A percentile compares a stretch with the other conserved stretches of the same genome.
phyloP scores from a whole-genome alignment of 2,888 invertebrate species.

The Acanthopleura granulata region DNA sequence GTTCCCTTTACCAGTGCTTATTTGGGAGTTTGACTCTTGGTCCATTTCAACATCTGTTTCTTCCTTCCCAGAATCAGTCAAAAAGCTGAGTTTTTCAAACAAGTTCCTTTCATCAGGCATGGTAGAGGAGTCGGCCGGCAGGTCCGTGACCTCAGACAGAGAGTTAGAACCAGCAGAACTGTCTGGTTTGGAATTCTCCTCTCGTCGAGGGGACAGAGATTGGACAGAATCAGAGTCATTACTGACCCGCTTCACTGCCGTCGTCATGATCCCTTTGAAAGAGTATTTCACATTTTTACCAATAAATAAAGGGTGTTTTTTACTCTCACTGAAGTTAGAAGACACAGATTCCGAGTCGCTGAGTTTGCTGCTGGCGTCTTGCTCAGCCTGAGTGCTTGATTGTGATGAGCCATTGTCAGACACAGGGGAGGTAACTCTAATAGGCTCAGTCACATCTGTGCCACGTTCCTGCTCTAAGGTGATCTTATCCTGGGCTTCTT shows the following conservation, averaged over 20 bases:
- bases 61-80: neutral
- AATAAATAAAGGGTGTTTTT: constrained; percentile 32
- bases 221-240: neutral
- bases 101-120: constrained; percentile 4
- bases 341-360: neutral
- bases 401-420: neutral
- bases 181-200: neutral
- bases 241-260: constrained; percentile 6
- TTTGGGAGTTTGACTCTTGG: neutral
- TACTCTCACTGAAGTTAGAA: neutral
- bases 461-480: too few species aligned
- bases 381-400: neutral
- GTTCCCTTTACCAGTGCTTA: too few species aligned
- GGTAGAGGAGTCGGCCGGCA: neutral
- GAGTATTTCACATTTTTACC: constrained; percentile 41
- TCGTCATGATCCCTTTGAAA: constrained; percentile 36
- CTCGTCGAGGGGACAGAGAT: neutral
- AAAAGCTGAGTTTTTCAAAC: neutral
- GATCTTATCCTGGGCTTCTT: neutral
- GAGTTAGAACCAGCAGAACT: neutral
- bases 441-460: neutral
- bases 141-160: neutral
- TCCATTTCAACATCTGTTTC: neutral
- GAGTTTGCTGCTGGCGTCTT: neutral
- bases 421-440: neutral